These are phyloP conservation scores for Molothrus aeneus DNA, from an alignment of 2,797 vertebrate genomes.

Conservation along the genomic window DNA sequence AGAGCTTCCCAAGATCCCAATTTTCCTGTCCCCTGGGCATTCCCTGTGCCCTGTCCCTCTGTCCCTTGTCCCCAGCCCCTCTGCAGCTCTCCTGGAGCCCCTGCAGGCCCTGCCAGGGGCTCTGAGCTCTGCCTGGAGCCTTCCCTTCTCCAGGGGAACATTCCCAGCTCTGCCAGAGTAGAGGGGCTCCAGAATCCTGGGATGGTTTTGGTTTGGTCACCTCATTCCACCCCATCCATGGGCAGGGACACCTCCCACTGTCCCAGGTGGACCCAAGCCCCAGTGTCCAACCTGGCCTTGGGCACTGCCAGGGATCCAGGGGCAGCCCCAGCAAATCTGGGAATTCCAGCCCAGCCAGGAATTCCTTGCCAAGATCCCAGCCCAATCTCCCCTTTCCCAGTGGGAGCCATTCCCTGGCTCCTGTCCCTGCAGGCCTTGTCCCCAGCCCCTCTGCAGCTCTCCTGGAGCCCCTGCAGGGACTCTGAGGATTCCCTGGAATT, in stretches of 20 bases:
- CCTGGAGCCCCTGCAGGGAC: background rate
- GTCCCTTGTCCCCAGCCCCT: background rate
- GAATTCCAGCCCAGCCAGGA: no score
- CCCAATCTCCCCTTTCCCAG: no score
- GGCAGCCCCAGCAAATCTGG: no score
- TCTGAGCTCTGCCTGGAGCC: background rate
- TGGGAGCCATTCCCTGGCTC: background rate
- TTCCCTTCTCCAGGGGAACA: background rate
- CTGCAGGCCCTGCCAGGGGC: rapidly evolving
- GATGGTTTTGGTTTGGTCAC: no score
- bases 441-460: background rate
- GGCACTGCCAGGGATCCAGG: no score
- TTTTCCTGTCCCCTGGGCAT: background rate
- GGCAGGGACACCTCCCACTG: no score
- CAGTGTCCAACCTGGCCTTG: no score
- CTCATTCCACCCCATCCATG: no score
- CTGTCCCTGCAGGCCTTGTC: background rate
- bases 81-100: background rate
- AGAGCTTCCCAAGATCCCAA: no score
- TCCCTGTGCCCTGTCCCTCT: background rate
- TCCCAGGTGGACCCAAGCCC: no score
- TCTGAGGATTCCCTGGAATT: rapidly evolving
- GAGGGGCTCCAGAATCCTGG: no score
- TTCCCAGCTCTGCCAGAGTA: background rate
- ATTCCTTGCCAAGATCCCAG: no score